Evolutionary conservation across 2,797 vertebrate genomes (phyloP).

Genomic region (Champsocephalus esox): DNA sequence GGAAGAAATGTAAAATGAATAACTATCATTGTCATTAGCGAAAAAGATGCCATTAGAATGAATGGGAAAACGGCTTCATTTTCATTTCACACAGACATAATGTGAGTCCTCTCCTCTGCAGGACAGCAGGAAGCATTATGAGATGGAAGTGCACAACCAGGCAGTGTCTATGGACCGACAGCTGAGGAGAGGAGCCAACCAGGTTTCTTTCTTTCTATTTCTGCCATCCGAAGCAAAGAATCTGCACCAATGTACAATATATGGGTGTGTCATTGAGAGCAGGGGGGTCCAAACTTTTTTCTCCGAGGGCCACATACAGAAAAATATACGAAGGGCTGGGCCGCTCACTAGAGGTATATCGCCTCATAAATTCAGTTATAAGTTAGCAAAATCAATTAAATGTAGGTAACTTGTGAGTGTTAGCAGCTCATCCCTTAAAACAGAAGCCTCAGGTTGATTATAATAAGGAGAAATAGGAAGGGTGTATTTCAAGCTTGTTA

Average conservation of each 20-base stretch:
- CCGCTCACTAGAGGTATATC: too few relatives aligned
- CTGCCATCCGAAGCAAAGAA: constrained; percentile 1
- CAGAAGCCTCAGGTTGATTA: too few relatives aligned
- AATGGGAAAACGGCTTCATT: neutral
- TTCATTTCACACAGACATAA: neutral
- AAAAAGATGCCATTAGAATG: neutral
- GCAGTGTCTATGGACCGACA: constrained; percentile 85
- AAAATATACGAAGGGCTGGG: too few relatives aligned
- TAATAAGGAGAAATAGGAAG: too few relatives aligned
- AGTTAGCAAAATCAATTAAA: too few relatives aligned
- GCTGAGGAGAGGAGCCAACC: constrained; percentile 83
- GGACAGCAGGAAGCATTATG: constrained; percentile 91
- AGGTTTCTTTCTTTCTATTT: constrained; percentile 79
- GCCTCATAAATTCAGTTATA: too few relatives aligned
- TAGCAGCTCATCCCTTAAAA: too few relatives aligned
- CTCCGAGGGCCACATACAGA: too few relatives aligned
- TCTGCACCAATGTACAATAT: neutral
- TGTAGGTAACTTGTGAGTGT: too few relatives aligned
- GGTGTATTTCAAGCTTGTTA: too few relatives aligned
- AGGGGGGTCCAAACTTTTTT: too few relatives aligned
- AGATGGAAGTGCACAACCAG: constrained; percentile 88
- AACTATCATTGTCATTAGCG: constrained; percentile 1
- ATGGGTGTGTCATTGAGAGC: neutral
- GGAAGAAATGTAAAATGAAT: neutral
- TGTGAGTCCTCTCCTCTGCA: constrained; percentile 65